These are phyloP conservation scores for Euglossa dilemma DNA, from an alignment of 1,140 invertebrate genomes.

Conservation along the genomic window DNA sequence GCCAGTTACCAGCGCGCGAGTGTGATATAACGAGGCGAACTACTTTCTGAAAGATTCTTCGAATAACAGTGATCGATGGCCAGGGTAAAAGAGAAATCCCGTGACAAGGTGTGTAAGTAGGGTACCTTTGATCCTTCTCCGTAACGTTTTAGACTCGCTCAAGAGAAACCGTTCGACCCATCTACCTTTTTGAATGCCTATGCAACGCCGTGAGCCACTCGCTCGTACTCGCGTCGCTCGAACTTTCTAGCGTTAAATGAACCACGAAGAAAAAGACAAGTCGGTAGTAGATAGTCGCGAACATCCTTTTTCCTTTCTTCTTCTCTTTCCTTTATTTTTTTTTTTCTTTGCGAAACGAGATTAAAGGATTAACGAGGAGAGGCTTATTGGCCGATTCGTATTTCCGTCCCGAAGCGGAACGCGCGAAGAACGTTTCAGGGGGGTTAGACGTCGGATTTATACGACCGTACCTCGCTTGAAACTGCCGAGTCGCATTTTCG, in stretches of 20 bases:
- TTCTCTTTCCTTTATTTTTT: too few relatives aligned
- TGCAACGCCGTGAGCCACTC: constrained; percentile 13
- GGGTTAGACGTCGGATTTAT: not conserved
- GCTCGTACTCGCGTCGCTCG: constrained; percentile 19
- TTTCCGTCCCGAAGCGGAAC: too few relatives aligned
- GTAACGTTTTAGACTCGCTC: constrained; percentile 35
- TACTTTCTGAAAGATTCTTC: constrained; percentile 21
- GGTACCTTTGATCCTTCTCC: constrained; percentile 55
- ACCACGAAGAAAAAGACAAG: constrained; percentile 26
- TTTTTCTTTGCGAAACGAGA: not conserved
- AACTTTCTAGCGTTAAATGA: constrained; percentile 49
- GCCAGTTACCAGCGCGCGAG: not conserved
- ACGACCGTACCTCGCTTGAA: constrained; percentile 77
- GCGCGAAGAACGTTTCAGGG: constrained; percentile 4
- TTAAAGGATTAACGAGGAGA: constrained; percentile 24
- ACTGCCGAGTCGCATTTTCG: constrained; percentile 77
- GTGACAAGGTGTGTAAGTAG: constrained; percentile 39
- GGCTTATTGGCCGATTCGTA: not conserved
- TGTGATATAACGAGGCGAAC: constrained; percentile 5
- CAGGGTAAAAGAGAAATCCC: constrained; percentile 43
- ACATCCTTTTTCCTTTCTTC: not conserved
- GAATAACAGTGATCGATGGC: constrained; percentile 38
- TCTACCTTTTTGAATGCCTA: constrained; percentile 41
- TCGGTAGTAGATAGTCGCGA: not conserved
- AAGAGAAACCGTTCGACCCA: constrained; percentile 50